A percentile compares a stretch with the other conserved stretches of the same genome.
These are phyloP conservation scores for Cromileptes altivelis DNA, from an alignment of 2,113 vertebrate species.

Conservation along the genomic window DNA sequence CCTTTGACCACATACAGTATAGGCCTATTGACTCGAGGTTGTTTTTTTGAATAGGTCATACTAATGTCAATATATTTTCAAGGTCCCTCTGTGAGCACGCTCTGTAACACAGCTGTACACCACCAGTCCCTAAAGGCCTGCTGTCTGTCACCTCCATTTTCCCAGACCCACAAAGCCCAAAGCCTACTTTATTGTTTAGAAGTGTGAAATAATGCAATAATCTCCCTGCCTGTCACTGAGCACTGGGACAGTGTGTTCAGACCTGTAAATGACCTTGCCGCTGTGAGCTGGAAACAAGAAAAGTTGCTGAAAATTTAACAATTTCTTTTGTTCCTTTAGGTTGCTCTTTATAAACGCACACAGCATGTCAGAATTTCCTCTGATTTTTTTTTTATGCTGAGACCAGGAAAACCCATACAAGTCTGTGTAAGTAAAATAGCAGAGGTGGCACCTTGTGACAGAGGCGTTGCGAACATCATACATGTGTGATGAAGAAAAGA, in stretches of 20 bases:
- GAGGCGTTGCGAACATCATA: not conserved
- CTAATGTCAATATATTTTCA: slow-evolving; percentile 24
- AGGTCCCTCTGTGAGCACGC: not conserved
- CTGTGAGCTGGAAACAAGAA: slow-evolving; percentile 2
- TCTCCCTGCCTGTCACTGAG: not conserved
- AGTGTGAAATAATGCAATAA: slow-evolving; percentile 17
- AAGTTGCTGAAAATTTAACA: slow-evolving; percentile 34
- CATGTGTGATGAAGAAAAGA: not conserved
- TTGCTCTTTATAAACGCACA: not conserved
- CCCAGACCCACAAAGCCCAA: slow-evolving; percentile 4
- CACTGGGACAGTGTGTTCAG: not conserved
- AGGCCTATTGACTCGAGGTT: not conserved
- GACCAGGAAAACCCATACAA: not conserved
- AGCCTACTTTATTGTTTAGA: slow-evolving; percentile 48
- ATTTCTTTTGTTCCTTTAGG: slow-evolving; percentile 19
- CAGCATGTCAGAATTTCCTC: not conserved
- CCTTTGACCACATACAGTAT: not conserved
- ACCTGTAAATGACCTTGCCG: slow-evolving; percentile 38
- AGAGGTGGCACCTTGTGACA: not conserved
- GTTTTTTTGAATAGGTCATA: slow-evolving; percentile 9
- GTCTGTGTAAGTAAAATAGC: not conserved
- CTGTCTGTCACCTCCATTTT: slow-evolving; percentile 47
- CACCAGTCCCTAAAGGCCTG: slow-evolving; percentile 32
- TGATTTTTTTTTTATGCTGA: not conserved
- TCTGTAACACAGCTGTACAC: not conserved